Evolutionary conservation across 2,797 vertebrate species (phyloP).

Genomic region (Erethizon dorsatum): DNA sequence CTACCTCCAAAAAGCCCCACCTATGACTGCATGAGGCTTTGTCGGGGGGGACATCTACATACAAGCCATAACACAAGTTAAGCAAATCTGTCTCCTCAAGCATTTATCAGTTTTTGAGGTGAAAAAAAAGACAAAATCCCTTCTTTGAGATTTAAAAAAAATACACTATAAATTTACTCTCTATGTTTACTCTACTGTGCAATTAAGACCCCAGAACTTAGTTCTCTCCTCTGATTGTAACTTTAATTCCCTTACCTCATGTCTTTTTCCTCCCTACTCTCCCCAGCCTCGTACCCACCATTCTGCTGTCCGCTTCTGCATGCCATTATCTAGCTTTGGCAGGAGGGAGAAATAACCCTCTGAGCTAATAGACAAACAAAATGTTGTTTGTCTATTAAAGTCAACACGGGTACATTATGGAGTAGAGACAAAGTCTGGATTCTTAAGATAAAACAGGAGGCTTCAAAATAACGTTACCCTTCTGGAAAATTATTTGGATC

Average conservation of each 20-base stretch:
- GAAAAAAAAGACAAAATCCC: neutral
- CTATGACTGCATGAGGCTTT: neutral
- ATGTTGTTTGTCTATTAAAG: conserved; percentile 50
- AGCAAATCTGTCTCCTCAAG: neutral
- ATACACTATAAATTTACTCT: neutral
- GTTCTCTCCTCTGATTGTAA: neutral
- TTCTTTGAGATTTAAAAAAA: neutral
- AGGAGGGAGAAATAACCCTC: neutral
- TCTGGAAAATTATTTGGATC: neutral
- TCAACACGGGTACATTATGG: neutral
- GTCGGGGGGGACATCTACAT: neutral
- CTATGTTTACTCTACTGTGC: neutral
- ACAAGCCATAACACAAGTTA: neutral
- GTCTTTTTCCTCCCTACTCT: neutral
- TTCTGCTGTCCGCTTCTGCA: neutral
- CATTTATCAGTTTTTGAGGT: neutral
- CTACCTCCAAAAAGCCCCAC: neutral
- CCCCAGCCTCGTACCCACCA: too few species aligned
- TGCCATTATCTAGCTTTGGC: neutral
- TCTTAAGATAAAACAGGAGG: neutral
- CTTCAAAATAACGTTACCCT: conserved; percentile 56
- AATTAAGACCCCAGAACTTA: neutral
- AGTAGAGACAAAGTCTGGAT: neutral
- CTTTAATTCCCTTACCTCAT: neutral
- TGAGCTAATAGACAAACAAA: neutral